Evolutionary conservation across 2,888 invertebrate species (phyloP), one percentile per base, ranked within the genome.

Genomic region (Diabrotica balteata): DNA sequence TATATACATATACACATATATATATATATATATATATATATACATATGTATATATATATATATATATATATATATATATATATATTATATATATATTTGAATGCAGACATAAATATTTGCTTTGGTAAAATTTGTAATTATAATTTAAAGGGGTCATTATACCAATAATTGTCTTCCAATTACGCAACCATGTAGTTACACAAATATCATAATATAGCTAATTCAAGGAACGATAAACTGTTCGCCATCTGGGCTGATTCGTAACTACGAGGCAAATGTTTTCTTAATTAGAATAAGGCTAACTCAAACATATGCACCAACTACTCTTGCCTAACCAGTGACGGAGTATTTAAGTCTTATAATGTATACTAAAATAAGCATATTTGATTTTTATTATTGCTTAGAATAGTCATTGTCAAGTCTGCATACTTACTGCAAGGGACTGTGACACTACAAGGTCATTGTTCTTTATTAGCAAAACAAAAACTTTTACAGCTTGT

Each of bases 181-280:
- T 59, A 49, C 59, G 32, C 59, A 59, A 59, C 9, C 47, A 47
- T 9, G 9, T 47, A 8, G 47, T 59, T 47, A 59, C 59, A 59
- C 59, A 46, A 59, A 59, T 59, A 47, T 47, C 47, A 47, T 47
- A 47, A 59, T 59, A 59, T 59, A 46, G 59, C 22, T 49, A 59
- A 59, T 59, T 59, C 49, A 59, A 11, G 32, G 2, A 59, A 9
- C 59, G 47, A 59, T 59, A 59, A 59, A 59, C 47, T 59, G 46
- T 59, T 59, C 32, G 59, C 59, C 59, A 59, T 59, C 46, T 59
- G 59, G 59, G 43, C 9, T 47, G 47, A 59, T 49, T 11, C 57
- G 2, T 47, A 47, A 47, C 47, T 47, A 47, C 47, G 10, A 47
- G 46, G 57, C 57, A 7, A 59, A 59, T 59, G 59, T 46, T 59